A percentile compares a stretch with the other conserved stretches of the same genome.
Evolutionary conservation across 1,140 invertebrate genomes (phyloP).

Genomic region (Leguminivora glycinivorella): DNA sequence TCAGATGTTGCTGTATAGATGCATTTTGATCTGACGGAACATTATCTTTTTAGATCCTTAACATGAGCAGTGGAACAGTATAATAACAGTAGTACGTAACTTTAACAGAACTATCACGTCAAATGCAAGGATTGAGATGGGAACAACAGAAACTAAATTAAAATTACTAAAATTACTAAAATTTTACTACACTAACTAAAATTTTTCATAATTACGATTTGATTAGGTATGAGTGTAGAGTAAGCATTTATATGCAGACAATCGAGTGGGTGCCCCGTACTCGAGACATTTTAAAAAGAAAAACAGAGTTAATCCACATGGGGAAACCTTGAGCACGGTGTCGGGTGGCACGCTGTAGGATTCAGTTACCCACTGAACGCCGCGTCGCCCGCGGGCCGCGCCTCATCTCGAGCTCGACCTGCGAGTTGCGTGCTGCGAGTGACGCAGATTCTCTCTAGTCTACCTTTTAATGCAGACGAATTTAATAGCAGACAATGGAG

Average conservation of each 20-base stretch:
- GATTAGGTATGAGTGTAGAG: background rate
- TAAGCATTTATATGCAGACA: too few relatives aligned
- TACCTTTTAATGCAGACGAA: slow-evolving; percentile 30
- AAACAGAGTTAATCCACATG: slow-evolving; percentile 68
- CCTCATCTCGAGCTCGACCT: slow-evolving; percentile 48
- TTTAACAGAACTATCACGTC: too few relatives aligned
- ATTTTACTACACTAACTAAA: too few relatives aligned
- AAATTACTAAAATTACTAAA: too few relatives aligned
- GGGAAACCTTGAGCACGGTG: slow-evolving; percentile 68
- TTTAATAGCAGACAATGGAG: slow-evolving; percentile 28
- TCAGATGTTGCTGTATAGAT: slow-evolving; percentile 53
- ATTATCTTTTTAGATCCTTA: slow-evolving; percentile 39
- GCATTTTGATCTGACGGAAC: slow-evolving; percentile 46
- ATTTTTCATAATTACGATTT: too few relatives aligned
- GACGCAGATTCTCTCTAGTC: slow-evolving; percentile 31
- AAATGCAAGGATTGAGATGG: too few relatives aligned
- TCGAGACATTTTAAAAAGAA: slow-evolving; percentile 59
- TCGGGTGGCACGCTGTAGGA: slow-evolving; percentile 53
- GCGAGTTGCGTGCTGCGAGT: slow-evolving; percentile 40
- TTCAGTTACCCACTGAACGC: slow-evolving; percentile 55
- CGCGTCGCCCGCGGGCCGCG: slow-evolving; percentile 51
- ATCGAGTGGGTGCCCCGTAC: background rate
- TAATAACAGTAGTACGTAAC: too few relatives aligned
- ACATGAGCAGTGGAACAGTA: too few relatives aligned
- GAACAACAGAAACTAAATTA: too few relatives aligned